A percentile compares a stretch with the other conserved stretches of the same genome.
These are phyloP conservation scores for Platysternon megacephalum DNA, from an alignment of 2,113 vertebrate genomes.

Conservation along the genomic window DNA sequence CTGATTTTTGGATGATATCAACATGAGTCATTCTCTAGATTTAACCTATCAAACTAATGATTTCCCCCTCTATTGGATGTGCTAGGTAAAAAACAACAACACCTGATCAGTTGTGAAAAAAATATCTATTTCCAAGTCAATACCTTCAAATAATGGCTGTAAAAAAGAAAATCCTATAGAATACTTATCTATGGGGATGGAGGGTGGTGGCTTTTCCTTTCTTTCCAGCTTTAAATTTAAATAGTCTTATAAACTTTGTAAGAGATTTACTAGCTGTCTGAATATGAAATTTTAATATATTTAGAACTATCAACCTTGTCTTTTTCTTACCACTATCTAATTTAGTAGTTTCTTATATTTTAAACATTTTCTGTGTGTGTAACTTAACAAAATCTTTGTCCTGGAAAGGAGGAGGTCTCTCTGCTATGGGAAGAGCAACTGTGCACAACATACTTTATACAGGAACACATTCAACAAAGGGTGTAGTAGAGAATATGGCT, in stretches of 20 bases:
- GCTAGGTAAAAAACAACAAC: not conserved
- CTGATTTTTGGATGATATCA: constrained; percentile 11
- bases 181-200: not conserved
- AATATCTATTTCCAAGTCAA: not conserved
- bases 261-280: not conserved
- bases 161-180: not conserved
- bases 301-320: not conserved
- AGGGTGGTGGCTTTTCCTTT: not conserved
- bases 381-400: constrained; percentile 7
- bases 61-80: not conserved
- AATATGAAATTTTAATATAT: not conserved
- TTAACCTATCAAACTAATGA: not conserved
- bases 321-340: not conserved
- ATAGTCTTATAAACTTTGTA: not conserved
- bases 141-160: not conserved
- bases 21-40: constrained; percentile 21
- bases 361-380: not conserved
- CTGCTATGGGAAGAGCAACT: not conserved
- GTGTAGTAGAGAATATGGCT: not conserved
- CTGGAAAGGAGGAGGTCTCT: not conserved
- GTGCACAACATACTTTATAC: not conserved
- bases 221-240: not conserved
- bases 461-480: not conserved
- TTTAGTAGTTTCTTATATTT: not conserved
- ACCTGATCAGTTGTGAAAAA: too few relatives aligned